A percentile compares a stretch with the other conserved stretches of the same genome.
phyloP scores from a whole-genome alignment of 2,113 vertebrate species.

The Pyrgilauda ruficollis region DNA sequence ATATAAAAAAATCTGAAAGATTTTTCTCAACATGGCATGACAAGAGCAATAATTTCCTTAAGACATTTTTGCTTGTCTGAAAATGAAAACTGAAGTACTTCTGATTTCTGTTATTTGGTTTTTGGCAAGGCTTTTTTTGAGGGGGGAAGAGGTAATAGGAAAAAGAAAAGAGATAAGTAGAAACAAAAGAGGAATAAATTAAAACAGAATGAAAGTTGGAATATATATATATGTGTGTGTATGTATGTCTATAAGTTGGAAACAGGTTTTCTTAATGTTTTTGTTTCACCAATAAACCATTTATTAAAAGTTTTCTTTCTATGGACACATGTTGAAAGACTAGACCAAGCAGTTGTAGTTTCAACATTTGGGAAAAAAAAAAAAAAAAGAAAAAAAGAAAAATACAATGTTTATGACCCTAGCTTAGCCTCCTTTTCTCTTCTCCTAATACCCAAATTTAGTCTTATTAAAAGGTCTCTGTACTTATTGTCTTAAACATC shows the following conservation, averaged over 20 bases:
- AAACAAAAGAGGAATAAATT: not conserved
- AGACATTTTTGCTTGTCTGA: not conserved
- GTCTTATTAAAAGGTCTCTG: not conserved
- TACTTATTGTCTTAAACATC: not conserved
- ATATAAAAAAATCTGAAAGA: not conserved
- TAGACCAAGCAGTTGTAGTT: not conserved
- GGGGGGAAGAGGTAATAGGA: accelerated
- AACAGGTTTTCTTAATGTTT: not conserved
- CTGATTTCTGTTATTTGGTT: not conserved
- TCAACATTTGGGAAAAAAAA: not conserved
- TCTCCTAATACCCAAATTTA: not conserved
- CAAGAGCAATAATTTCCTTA: not conserved
- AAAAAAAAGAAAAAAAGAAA: not conserved
- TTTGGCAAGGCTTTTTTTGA: not conserved
- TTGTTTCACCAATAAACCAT: not conserved
- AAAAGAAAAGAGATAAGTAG: not conserved
- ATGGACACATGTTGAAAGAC: not conserved
- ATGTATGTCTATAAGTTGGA: not conserved
- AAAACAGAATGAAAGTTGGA: not conserved
- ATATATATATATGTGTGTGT: not conserved
- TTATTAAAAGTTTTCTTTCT: not conserved
- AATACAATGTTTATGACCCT: not conserved
- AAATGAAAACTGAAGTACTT: not conserved
- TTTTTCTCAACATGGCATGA: not conserved
- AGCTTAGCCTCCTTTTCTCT: not conserved